These are phyloP conservation scores for Tinamus major DNA, from an alignment of 2,797 vertebrate species.

Conservation along the genomic window DNA sequence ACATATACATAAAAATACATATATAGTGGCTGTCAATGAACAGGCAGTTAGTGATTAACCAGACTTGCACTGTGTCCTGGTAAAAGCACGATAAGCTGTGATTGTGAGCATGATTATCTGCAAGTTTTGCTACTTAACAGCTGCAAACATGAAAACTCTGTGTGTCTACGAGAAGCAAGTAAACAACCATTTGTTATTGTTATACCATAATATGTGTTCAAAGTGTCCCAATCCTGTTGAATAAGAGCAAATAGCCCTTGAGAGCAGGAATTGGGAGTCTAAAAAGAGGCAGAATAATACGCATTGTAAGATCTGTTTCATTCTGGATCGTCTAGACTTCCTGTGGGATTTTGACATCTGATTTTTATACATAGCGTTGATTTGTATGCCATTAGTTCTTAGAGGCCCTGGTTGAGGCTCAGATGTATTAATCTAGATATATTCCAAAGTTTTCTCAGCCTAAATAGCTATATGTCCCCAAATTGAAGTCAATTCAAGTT, in stretches of 20 bases:
- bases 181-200: conserved; percentile 60
- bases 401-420: background rate
- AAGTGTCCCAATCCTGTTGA: conserved; percentile 8
- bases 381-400: conserved; percentile 34
- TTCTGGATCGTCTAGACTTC: background rate
- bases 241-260: background rate
- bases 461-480: conserved; percentile 3
- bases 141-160: conserved; percentile 19
- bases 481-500: background rate
- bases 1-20: too few relatives aligned
- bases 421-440: background rate
- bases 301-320: background rate
- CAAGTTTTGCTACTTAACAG: conserved; percentile 40
- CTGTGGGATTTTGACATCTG: background rate
- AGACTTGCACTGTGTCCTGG: conserved; percentile 21
- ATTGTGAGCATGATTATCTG: conserved; percentile 56
- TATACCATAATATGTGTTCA: conserved; percentile 24
- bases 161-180: conserved; percentile 43
- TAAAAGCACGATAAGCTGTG: conserved; percentile 63
- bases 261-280: background rate
- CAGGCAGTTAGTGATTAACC: conserved; percentile 54
- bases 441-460: background rate
- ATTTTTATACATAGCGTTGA: conserved; percentile 13
- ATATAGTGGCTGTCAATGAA: conserved; percentile 32
- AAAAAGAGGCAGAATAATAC: background rate